Conservation (phyloP, 2,888 invertebrate species). For the Entomobrya proxima region DNA sequence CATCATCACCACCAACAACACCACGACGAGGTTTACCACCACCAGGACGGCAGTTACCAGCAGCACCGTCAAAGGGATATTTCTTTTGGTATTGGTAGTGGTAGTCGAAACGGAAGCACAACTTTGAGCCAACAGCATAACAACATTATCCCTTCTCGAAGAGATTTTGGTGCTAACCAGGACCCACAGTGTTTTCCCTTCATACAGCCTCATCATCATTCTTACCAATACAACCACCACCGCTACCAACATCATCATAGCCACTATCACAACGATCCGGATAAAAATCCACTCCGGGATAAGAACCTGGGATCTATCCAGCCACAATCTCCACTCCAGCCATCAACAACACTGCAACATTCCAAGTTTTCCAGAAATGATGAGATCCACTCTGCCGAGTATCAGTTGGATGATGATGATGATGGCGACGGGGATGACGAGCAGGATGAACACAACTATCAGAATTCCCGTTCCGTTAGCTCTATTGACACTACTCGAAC, state of each 20-base stretch:
- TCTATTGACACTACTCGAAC: slow-evolving; percentile 24
- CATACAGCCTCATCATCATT: slow-evolving; percentile 51
- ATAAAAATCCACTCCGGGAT: slow-evolving; percentile 63
- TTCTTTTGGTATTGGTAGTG: slow-evolving; percentile 15
- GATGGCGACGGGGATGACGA: slow-evolving; percentile 29
- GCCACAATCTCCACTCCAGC: slow-evolving; percentile 54
- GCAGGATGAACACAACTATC: slow-evolving; percentile 28
- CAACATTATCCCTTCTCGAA: slow-evolving; percentile 43
- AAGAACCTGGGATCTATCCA: slow-evolving; percentile 52
- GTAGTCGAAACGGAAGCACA: slow-evolving; percentile 32
- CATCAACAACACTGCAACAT: slow-evolving; percentile 37
- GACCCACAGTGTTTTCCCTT: slow-evolving; percentile 54
- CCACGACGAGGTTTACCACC: slow-evolving; percentile 42
- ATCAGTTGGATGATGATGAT: neutral
- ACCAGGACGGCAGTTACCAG: slow-evolving; percentile 43
- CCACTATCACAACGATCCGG: slow-evolving; percentile 58
- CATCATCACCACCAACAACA: slow-evolving; percentile 18
- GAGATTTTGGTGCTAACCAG: slow-evolving; percentile 33
- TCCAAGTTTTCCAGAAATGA: slow-evolving; percentile 24
- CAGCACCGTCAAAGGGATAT: slow-evolving; percentile 28
- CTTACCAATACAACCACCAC: slow-evolving; percentile 33
- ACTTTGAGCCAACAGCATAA: slow-evolving; percentile 36
- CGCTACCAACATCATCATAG: slow-evolving; percentile 36
- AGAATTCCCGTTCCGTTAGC: slow-evolving; percentile 31
- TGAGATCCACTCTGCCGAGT: slow-evolving; percentile 52